A percentile compares a stretch with the other conserved stretches of the same genome.
phyloP scores from a whole-genome alignment of 2,797 vertebrate genomes.

The Holocentrus rufus region DNA sequence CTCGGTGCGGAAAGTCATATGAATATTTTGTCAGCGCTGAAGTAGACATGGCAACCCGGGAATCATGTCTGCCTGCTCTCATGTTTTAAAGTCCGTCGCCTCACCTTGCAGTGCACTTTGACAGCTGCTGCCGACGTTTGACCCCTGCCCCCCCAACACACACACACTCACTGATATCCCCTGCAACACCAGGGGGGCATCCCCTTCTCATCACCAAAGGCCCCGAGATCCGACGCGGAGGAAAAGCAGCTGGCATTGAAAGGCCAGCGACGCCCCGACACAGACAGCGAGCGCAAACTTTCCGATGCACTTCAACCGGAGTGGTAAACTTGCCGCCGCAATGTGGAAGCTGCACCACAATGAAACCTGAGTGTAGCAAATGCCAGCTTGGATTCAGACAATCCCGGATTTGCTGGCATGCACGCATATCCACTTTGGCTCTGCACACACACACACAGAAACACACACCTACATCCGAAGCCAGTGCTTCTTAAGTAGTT shows the following conservation, averaged over 20 bases:
- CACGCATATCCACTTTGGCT: conserved; percentile 16
- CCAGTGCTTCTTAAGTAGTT: conserved; percentile 44
- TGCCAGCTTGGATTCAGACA: conserved; percentile 41
- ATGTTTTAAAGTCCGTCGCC: neutral
- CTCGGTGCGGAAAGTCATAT: neutral
- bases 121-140: conserved; percentile 57
- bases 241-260: conserved; percentile 49
- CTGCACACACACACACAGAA: conserved; percentile 21
- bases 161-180: conserved; percentile 13
- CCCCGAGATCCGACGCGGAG: conserved; percentile 24
- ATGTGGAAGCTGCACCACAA: conserved; percentile 44
- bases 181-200: conserved; percentile 35
- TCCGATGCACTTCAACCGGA: conserved; percentile 23
- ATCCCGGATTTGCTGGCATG: conserved; percentile 22
- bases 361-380: conserved; percentile 40
- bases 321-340: conserved; percentile 33
- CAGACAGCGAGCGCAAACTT: conserved; percentile 16
- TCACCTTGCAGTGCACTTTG: conserved; percentile 48
- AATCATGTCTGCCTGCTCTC: neutral
- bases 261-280: conserved; percentile 17
- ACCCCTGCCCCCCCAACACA: conserved; percentile 29
- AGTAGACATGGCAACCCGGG: neutral
- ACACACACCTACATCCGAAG: neutral
- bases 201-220: conserved; percentile 28
- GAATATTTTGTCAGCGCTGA: neutral